These are phyloP conservation scores for Vanessa atalanta DNA, from an alignment of 1,140 invertebrate genomes.

Conservation along the genomic window DNA sequence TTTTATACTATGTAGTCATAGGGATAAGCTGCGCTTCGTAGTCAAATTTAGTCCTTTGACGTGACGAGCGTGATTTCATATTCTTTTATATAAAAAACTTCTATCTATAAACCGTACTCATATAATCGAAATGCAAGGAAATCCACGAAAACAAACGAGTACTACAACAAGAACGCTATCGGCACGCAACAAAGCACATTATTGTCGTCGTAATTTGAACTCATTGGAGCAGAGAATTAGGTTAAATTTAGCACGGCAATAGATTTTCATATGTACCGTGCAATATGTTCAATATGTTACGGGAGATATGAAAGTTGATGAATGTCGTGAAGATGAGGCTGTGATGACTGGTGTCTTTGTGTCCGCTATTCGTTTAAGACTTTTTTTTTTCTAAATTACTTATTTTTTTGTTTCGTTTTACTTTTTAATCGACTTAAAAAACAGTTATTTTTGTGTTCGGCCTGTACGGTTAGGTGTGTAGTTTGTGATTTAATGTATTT, in stretches of 20 bases:
- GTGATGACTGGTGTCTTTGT: constrained; percentile 13
- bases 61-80: no score
- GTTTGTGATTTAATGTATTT: no score
- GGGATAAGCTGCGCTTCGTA: no score
- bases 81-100: background rate
- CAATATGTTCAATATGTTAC: constrained; percentile 18
- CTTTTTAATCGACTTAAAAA: background rate
- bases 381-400: background rate
- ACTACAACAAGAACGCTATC: background rate
- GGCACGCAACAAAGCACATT: constrained; percentile 23
- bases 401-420: background rate
- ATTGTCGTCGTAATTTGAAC: constrained; percentile 31
- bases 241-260: constrained; percentile 34
- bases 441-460: no score
- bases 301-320: constrained; percentile 18
- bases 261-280: constrained; percentile 17
- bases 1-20: no score
- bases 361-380: background rate
- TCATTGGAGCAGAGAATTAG: constrained; percentile 38
- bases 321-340: constrained; percentile 11
- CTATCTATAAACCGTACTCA: background rate
- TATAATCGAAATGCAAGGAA: background rate
- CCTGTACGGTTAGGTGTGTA: no score
- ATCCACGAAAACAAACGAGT: background rate
- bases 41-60: no score